phyloP scores from a whole-genome alignment of 2,113 vertebrate genomes.

The Rhipidura dahli region DNA sequence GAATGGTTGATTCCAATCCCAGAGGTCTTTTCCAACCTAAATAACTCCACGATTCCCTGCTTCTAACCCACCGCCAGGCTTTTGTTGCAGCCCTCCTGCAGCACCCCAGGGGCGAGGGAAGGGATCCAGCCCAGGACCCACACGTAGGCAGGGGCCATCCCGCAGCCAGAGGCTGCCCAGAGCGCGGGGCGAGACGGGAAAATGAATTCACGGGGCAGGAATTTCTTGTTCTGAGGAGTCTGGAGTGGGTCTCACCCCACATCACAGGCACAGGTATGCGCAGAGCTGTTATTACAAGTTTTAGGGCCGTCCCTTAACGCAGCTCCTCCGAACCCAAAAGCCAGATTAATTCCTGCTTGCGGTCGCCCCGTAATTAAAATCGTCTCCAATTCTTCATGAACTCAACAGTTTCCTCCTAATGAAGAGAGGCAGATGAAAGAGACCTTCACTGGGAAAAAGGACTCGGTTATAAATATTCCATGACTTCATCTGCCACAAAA shows the following conservation, averaged over 20 bases:
- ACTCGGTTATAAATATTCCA: conserved; percentile 41
- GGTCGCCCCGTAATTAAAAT: conserved; percentile 52
- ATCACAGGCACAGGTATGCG: conserved; percentile 38
- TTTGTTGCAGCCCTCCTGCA: not conserved
- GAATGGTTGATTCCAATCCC: rapidly evolving
- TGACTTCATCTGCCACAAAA: conserved; percentile 47
- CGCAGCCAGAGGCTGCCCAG: not conserved
- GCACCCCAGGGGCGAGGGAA: not conserved
- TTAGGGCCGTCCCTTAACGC: not conserved
- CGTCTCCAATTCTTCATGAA: conserved; percentile 52
- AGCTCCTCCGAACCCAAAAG: not conserved
- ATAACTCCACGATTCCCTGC: not conserved
- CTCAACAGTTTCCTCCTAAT: conserved; percentile 42
- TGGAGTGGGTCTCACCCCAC: conserved; percentile 24
- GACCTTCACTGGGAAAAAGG: conserved; percentile 58
- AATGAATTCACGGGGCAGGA: conserved; percentile 50
- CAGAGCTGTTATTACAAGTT: conserved; percentile 49
- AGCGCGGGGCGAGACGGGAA: not conserved
- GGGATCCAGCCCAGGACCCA: not conserved
- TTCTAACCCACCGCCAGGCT: not conserved
- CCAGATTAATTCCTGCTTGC: conserved; percentile 24
- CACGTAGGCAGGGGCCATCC: not conserved
- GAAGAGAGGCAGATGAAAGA: conserved; percentile 57
- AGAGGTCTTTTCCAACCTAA: not conserved
- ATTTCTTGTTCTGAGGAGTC: conserved; percentile 45